Evolutionary conservation across 1,140 invertebrate species (phyloP).

Genomic region (Brachionus plicatilis): DNA sequence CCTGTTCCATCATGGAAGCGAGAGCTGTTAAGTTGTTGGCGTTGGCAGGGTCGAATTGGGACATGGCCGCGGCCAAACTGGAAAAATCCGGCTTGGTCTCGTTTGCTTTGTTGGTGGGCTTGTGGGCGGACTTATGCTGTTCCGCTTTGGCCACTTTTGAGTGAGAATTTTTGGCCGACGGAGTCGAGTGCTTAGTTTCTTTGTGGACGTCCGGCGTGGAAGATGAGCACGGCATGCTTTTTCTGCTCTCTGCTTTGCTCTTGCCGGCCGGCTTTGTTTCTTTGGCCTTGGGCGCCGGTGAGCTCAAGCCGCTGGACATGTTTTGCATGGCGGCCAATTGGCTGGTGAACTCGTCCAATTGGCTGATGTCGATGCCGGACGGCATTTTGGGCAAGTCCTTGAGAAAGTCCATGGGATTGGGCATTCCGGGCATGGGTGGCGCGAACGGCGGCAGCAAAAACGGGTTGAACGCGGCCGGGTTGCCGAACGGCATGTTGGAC

Average conservation of each 20-base stretch:
- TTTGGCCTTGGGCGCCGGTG: not conserved
- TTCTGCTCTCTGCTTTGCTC: not conserved
- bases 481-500: not conserved
- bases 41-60: constrained; percentile 29
- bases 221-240: not conserved
- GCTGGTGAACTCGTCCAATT: constrained; percentile 11
- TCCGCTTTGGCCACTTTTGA: not conserved
- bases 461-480: not conserved
- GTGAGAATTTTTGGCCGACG: not conserved
- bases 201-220: not conserved
- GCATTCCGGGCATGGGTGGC: not conserved
- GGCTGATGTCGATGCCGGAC: not conserved
- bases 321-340: constrained; percentile 22
- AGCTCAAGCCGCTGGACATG: not conserved
- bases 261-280: not conserved
- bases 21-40: not conserved
- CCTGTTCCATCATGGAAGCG: constrained; percentile 24
- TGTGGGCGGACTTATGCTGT: not conserved
- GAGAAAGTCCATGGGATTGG: constrained; percentile 3
- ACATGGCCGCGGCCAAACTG: not conserved
- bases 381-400: constrained; percentile 25
- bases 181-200: not conserved
- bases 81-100: not conserved
- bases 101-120: not conserved
- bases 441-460: constrained; percentile 6